Evolutionary conservation across 1,140 invertebrate species (phyloP).

Genomic region (Drosophila burlai): DNA sequence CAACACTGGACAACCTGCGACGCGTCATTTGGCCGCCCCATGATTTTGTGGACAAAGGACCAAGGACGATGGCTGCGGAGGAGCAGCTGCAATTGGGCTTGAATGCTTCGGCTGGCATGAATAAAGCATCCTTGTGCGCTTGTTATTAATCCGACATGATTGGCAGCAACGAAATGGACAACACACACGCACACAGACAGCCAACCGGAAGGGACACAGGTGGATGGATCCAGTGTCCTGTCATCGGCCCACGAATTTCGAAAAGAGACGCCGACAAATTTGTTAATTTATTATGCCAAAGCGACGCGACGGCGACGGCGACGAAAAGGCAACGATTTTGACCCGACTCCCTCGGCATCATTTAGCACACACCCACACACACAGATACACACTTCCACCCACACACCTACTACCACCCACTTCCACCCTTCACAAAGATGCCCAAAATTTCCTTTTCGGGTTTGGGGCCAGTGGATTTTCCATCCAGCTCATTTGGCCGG

Average conservation of each 20-base stretch:
- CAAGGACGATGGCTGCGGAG: constrained; percentile 25
- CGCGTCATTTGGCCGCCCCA: constrained; percentile 71
- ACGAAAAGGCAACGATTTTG: constrained; percentile 44
- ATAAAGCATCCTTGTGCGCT: constrained; percentile 63
- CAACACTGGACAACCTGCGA: constrained; percentile 63
- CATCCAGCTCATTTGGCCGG: constrained; percentile 55
- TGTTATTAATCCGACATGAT: constrained; percentile 83
- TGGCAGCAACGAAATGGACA: constrained; percentile 79
- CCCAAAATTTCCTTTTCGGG: constrained; percentile 31
- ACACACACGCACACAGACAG: constrained; percentile 22
- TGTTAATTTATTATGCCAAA: constrained; percentile 82
- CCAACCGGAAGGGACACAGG: constrained; percentile 62
- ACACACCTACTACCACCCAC: neutral
- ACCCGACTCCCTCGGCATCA: constrained; percentile 58
- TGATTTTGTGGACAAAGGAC: constrained; percentile 39
- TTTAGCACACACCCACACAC: constrained; percentile 45
- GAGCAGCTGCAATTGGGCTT: constrained; percentile 74
- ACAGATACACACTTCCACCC: constrained; percentile 2
- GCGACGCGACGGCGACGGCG: constrained; percentile 36
- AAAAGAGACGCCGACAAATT: constrained; percentile 76
- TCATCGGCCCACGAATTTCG: constrained; percentile 70
- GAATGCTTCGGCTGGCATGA: constrained; percentile 71
- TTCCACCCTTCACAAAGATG: constrained; percentile 42
- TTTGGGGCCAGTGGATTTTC: constrained; percentile 9
- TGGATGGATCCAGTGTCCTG: constrained; percentile 66